Conservation (phyloP, 1,140 invertebrate genomes). For the Cardiocondyla obscurior region DNA sequence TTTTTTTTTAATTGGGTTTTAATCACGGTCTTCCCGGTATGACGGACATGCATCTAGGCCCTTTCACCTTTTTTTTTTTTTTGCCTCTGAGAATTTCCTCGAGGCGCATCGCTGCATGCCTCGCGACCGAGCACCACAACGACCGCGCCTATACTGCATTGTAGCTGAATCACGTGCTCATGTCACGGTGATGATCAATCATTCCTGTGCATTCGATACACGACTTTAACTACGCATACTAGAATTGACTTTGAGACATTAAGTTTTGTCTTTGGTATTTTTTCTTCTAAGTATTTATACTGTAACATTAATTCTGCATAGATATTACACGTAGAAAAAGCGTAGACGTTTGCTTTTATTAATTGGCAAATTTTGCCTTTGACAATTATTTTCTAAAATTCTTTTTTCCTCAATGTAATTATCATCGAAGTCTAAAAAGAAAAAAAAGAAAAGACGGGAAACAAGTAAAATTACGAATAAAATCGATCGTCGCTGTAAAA, state of each 20-base stretch:
- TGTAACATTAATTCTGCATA: neutral
- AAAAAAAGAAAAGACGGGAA: neutral
- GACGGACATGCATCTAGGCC: neutral
- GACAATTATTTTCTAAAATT: neutral
- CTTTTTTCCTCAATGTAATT: neutral
- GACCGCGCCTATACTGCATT: slow-evolving; percentile 32
- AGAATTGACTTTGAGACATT: neutral
- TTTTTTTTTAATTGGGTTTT: neutral
- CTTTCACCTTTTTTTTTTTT: slow-evolving; percentile 27
- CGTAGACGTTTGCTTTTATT: neutral
- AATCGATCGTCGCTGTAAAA: neutral
- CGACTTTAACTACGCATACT: neutral
- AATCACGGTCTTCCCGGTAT: neutral
- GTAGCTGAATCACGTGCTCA: slow-evolving; percentile 28
- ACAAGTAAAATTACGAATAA: neutral
- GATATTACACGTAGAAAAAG: neutral
- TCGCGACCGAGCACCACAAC: slow-evolving; percentile 8
- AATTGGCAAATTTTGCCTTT: neutral
- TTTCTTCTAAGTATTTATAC: neutral
- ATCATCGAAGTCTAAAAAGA: neutral
- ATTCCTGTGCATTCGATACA: neutral
- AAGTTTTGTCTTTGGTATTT: neutral
- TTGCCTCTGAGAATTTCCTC: slow-evolving; percentile 17
- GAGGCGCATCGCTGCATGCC: slow-evolving; percentile 26
- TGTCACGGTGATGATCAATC: slow-evolving; percentile 47